Conservation (phyloP, 2,113 vertebrate species). For the Craseonycteris thonglongyai region DNA sequence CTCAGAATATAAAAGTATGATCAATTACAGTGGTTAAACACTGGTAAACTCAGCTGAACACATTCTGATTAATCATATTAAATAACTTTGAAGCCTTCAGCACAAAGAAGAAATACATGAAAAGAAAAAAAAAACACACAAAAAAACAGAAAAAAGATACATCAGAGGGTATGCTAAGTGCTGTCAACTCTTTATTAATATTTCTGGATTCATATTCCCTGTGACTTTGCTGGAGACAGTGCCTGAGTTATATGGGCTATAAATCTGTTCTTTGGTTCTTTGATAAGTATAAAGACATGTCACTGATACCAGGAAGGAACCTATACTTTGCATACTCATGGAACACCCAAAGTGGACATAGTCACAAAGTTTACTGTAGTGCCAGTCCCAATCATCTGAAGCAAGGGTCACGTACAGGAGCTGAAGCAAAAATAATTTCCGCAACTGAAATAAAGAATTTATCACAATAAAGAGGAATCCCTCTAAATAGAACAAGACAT, state of each 20-base stretch:
- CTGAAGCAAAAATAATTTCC: background rate
- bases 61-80: conserved; percentile 36
- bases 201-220: background rate
- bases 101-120: background rate
- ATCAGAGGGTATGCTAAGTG: background rate
- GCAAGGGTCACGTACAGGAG: background rate
- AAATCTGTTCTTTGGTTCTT: background rate
- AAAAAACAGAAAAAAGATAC: background rate
- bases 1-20: conserved; percentile 42
- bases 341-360: background rate
- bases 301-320: background rate
- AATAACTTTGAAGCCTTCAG: background rate
- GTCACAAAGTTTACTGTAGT: background rate
- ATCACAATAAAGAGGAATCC: background rate
- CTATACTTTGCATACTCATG: background rate
- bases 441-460: background rate
- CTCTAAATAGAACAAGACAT: background rate
- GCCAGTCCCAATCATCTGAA: background rate
- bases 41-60: background rate
- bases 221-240: background rate
- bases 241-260: background rate
- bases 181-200: background rate
- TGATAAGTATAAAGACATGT: background rate
- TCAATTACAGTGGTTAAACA: background rate
- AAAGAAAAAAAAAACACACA: background rate